Conservation (phyloP, 2,797 vertebrate genomes). For the Phataginus tricuspis region DNA sequence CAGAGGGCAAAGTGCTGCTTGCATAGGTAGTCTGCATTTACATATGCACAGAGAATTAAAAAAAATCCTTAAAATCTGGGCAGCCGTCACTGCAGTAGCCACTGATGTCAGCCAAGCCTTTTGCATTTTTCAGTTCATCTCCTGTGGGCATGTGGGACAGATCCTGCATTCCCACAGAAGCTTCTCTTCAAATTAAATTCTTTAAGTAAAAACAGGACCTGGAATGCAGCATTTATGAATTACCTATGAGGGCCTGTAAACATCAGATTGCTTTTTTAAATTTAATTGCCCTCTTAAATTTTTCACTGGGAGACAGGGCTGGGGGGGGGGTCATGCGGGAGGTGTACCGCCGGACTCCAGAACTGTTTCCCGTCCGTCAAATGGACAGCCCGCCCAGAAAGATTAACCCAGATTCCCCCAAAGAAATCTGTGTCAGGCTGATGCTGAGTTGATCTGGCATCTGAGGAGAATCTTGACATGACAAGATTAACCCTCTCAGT, state of each 20-base stretch:
- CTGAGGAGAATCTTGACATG: slow-evolving; percentile 80
- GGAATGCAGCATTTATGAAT: slow-evolving; percentile 84
- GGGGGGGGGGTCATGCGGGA: slow-evolving; percentile 46
- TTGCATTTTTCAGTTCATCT: slow-evolving; percentile 83
- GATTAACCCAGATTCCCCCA: slow-evolving; percentile 83
- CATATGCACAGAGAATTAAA: slow-evolving; percentile 72
- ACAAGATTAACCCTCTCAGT: slow-evolving; percentile 83
- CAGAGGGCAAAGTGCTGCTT: background rate
- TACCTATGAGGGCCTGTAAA: slow-evolving; percentile 86
- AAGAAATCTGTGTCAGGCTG: slow-evolving; percentile 86
- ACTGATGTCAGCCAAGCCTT: slow-evolving; percentile 70
- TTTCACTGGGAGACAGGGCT: slow-evolving; percentile 83
- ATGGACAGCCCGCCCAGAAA: slow-evolving; percentile 82
- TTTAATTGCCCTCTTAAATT: slow-evolving; percentile 87
- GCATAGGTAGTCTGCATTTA: background rate
- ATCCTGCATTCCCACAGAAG: slow-evolving; percentile 66
- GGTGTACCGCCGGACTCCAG: slow-evolving; percentile 63
- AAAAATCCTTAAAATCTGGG: slow-evolving; percentile 70
- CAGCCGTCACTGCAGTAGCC: slow-evolving; percentile 69
- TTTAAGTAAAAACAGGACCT: slow-evolving; percentile 80
- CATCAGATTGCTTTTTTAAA: slow-evolving; percentile 75
- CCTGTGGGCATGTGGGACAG: slow-evolving; percentile 73
- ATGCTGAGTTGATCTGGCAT: slow-evolving; percentile 85
- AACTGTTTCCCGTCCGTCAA: slow-evolving; percentile 78
- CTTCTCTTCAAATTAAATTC: slow-evolving; percentile 82